phyloP scores from a whole-genome alignment of 2,113 vertebrate species.

The Hippocampus comes region DNA sequence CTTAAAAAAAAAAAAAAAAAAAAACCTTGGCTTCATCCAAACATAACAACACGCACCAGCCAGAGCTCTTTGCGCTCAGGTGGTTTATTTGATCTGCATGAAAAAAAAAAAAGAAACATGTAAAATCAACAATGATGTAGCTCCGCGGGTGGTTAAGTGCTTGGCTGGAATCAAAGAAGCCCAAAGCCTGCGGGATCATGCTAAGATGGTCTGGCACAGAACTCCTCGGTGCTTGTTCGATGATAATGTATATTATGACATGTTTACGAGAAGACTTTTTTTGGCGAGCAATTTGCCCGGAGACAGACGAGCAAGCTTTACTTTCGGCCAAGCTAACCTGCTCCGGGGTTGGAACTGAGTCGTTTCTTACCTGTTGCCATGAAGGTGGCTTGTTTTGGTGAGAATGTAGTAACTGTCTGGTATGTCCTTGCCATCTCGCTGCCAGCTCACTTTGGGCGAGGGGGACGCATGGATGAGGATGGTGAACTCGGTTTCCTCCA shows the following conservation, averaged over 20 bases:
- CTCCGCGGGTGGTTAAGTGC: neutral
- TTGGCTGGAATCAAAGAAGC: neutral
- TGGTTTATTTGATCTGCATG: constrained; percentile 2
- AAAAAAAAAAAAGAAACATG: neutral
- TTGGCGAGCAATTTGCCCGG: neutral
- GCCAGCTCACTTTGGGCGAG: constrained; percentile 82
- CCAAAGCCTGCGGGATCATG: neutral
- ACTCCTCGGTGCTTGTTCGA: neutral
- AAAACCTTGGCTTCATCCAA: neutral
- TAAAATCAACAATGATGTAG: neutral
- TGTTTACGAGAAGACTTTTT: neutral
- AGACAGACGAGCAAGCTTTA: neutral
- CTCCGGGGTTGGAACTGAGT: neutral
- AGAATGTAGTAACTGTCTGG: constrained; percentile 78
- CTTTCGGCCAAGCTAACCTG: neutral
- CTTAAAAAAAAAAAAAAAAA: neutral
- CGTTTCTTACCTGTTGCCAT: constrained; percentile 79
- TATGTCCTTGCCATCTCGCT: constrained; percentile 79
- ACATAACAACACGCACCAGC: neutral
- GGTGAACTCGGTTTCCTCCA: constrained; percentile 84
- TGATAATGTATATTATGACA: constrained; percentile 3
- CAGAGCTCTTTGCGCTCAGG: neutral
- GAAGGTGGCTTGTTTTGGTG: constrained; percentile 71
- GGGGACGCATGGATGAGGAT: constrained; percentile 84
- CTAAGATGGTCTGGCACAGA: neutral